A percentile compares a stretch with the other conserved stretches of the same genome.
Conservation (phyloP, 2,888 invertebrate species). For the Stramonita haemastoma region DNA sequence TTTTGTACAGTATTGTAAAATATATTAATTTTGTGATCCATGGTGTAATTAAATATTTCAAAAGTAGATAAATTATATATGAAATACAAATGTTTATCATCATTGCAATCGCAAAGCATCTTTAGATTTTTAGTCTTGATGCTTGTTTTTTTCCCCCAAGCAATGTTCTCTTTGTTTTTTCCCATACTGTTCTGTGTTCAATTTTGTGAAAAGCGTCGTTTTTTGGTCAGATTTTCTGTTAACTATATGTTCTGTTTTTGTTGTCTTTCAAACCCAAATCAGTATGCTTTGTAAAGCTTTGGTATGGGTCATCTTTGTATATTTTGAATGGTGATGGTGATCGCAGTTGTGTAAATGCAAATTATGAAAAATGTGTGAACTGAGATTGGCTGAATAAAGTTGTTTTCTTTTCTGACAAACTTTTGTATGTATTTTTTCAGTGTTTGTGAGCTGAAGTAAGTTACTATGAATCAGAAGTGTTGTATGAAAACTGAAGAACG, state of each 20-base stretch:
- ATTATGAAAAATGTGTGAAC: neutral
- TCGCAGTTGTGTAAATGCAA: slow-evolving; percentile 3
- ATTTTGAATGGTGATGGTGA: slow-evolving; percentile 1
- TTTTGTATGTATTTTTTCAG: neutral
- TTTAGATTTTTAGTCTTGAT: neutral
- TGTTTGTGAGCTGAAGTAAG: neutral
- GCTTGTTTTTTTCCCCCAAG: neutral
- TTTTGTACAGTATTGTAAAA: neutral
- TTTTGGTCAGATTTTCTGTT: neutral
- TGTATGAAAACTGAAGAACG: neutral
- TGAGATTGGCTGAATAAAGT: slow-evolving; percentile 5
- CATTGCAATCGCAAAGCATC: neutral
- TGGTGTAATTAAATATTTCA: too few relatives aligned
- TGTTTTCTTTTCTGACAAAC: slow-evolving; percentile 43
- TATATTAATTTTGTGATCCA: too few relatives aligned
- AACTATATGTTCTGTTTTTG: neutral
- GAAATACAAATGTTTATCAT: neutral
- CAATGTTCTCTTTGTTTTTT: neutral
- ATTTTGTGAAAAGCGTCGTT: neutral
- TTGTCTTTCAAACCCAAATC: neutral
- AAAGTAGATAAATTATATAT: neutral
- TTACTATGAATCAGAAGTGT: neutral
- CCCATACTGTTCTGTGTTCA: neutral
- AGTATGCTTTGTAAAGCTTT: neutral
- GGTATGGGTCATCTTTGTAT: too few relatives aligned